Base-by-base conservation (phyloP, 2,797 vertebrate species). In the Falco novaeseelandiae region DNA sequence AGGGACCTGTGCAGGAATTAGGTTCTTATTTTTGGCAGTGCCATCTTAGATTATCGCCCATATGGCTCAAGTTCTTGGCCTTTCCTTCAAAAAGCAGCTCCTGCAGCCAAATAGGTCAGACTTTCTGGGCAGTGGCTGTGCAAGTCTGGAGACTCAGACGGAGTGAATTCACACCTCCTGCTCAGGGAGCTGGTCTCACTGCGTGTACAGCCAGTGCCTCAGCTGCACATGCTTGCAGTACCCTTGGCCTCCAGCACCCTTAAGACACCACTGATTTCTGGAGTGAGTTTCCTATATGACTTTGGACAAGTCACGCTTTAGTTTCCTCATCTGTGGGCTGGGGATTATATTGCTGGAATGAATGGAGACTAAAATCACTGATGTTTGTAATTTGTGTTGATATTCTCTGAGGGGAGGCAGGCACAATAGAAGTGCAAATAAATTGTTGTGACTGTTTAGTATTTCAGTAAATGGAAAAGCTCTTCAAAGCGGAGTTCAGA, bases 381-480 rank as follows among this genome's bases (percentile, higher is more conserved):
- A 93, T 96, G 93, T 94, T 96, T 93, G 84, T 96, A 97, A 97
- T 96, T 95, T 93, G 95, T 93, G 92, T 94, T 95, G 96, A 97
- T 95, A 96, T 96, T 93, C 93, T 95, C 95, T 1, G 65, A 95
- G 92, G 95, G 94, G 52, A 97, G 74, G 67, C 83, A 96, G 48
- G 91, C 90, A 97, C 93, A 97, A 96, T 85, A 74, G 82, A 92
- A 96, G 90, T 93, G 94, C 93, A 97, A 96, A 96, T 94, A 97
- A 96, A 95, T 93, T 94, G 82, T 95, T 95, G 93, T 95, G 94
- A 95, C 94, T 96, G 92, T 77, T 96, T 94, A 96, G 94, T 94
- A 95, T 96, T 96, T 88, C 95, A 94, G 89, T 90, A 96, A 95
- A 91, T 89, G 94, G 89, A 95, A 96, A 94, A 94, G 70, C 76